Base-by-base conservation (phyloP, 2,797 vertebrate species). In the Sebastes matsubarae region DNA sequence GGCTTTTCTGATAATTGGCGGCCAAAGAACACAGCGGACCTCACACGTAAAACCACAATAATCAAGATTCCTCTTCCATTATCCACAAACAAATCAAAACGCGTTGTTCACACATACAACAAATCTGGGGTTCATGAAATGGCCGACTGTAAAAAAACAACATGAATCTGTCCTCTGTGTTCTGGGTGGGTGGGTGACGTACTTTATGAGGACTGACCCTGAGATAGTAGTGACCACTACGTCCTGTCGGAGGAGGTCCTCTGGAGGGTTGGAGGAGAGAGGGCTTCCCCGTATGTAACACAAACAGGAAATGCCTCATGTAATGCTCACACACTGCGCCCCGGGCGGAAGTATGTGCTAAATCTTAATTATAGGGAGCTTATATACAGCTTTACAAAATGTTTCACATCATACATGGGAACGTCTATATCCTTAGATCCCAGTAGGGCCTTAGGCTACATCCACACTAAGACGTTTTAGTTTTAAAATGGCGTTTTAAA, bases 221-320 rank as follows among this genome's bases (percentile, higher is more conserved):
- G 72, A 88, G 76, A 81, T 58, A 59, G 70, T 29, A 55, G 77
- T 79, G 87, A 88, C 78, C 85, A 79, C 63, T 52, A 80, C 85
- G 89, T 94, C 94, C 94, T 93, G 88, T 80, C 52, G 14, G 50
- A 58, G 25, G 54, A 88, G 82, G 77, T 61, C 72, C 75, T 74
- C 63, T 68, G 80, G 42, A 75, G 63, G 68, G 34, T 72, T 69
- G 52, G 42, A 75, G 55, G 42, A 75, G 50, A 77, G 66, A 79
- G 55, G 83, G 87, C 72, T 89, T 89, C 84, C 74, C 82, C 77
- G 52, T 77, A 80, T 85, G 61, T 18, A 69, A 74, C 68, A 88
- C 81, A 94, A 94, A 94, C 92, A 94, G 93, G 93, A 94, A 92
- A 93, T 92, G 86, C 74, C 79, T 75, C 81, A 90, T 90, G 88